Evolutionary conservation across 2,113 vertebrate species (phyloP), one percentile per base, ranked within the genome.

Genomic region (Genyomyrus donnyi): DNA sequence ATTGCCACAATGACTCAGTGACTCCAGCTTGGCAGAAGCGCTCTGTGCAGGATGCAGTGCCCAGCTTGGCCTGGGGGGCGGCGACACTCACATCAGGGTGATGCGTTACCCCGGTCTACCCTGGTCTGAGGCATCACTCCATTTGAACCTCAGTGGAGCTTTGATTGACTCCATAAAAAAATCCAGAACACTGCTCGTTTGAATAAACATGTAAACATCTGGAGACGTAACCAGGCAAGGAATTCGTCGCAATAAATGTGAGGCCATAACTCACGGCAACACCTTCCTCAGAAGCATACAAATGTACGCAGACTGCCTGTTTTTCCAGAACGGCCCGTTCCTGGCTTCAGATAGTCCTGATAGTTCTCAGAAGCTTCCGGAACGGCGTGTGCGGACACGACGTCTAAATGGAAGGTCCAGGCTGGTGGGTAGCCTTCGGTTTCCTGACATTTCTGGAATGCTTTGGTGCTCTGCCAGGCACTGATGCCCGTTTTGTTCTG

Each of bases 381-480:
- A 42, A 21, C 17, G 8, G 2, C 42, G 5, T 24, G 80, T 46
- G 45, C 80, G 87, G 90, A 90, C 91, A 92, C 93, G 91, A 93
- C 94, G 94, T 94, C 92, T 11, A 46, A 85, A 92, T 92, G 91
- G 90, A 91, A 90, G 42, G 92, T 92, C 93, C 92, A 89, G 17
- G 84, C 87, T 93, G 91, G 89, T 74, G 35, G 39, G 42, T 42
- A 49, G 90, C 92, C 92, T 93, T 93, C 91, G 85, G 91, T 91
- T 93, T 93, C 92, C 95, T 96, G 96, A 56, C 96, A 95, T 95
- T 95, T 93, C 85, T 83, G 93, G 93, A 93, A 94, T 92, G 91
- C 93, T 94, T 93, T 93, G 93, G 91, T 86, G 35, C 91, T 93
- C 93, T 95, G 96, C 94, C 93, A 94, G 92, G 92, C 94, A 93